Base-by-base conservation (phyloP, 2,888 invertebrate species). In the Chironomus riparius region DNA sequence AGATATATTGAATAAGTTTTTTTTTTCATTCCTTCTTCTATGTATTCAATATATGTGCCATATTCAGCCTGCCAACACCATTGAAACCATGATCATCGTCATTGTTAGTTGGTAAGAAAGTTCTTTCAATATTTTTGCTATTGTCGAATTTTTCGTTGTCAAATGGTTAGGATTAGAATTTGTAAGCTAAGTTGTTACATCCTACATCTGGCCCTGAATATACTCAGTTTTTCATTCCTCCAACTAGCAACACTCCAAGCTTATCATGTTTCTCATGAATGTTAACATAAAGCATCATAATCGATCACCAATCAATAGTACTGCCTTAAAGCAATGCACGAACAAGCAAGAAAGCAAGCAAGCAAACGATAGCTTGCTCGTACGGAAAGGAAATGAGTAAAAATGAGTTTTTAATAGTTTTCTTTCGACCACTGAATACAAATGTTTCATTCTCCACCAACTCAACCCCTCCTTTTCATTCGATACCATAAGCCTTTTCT, bases 391-490 rank as follows among this genome's bases (percentile, higher is more conserved):
- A 56, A 65, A 65, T 24, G 38, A 72, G 72, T 72, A 38, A 38
- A 62, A 72, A 72, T 72, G 72, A 72, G 61, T 62, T 72, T 72
- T 72, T 72, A 72, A 72, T 72, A 72, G 72, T 72, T 72, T 62
- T 12, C 72, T 28, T 24, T 50, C 72, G 38, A 65, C 65, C 72
- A 61, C 62, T 72, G 72, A 72, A 61, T 72, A 72, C 72, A 62
- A 72, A 62, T 72, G 72, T 61, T 70, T 62, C 47, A 13, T 24
- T 38, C 38, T 38, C 38, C 38, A 10, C 38, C 38, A 38, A 38
- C 10, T 10, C 38, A 38, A 38, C 38, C 38, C 38, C 38, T 38
- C 38, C 1, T 10, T 48, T 3, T 38, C 10, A 38, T 38, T 38
- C 38, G 10, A 38, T 38, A 38, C 10, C 10, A 10, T 38, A 38